Conservation (phyloP, 2,888 invertebrate species). For the Macrosoma leucophasiata region DNA sequence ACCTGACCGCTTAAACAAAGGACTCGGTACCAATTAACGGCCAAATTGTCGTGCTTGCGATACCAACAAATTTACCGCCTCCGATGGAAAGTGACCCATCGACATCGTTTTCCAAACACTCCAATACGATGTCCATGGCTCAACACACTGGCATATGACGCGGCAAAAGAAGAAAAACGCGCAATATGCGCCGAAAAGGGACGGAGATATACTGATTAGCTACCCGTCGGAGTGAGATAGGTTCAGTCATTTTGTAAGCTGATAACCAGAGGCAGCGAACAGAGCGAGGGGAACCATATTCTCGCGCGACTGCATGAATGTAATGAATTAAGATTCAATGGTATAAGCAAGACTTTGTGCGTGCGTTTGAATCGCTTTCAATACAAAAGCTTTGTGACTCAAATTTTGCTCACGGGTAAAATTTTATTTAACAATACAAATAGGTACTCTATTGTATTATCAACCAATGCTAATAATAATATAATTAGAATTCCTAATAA, state of each 20-base stretch:
- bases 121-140: slow-evolving; percentile 50
- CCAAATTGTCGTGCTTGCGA: slow-evolving; percentile 36
- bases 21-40: slow-evolving; percentile 61
- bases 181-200: slow-evolving; percentile 66
- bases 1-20: slow-evolving; percentile 64
- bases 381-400: slow-evolving; percentile 42
- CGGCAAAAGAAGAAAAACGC: slow-evolving; percentile 75
- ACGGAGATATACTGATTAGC: slow-evolving; percentile 54
- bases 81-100: slow-evolving; percentile 38
- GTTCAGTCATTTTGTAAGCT: slow-evolving; percentile 71
- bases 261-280: slow-evolving; percentile 72
- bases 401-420: too few relatives aligned
- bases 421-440: slow-evolving; percentile 5
- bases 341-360: slow-evolving; percentile 47
- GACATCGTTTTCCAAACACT: slow-evolving; percentile 47
- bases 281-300: slow-evolving; percentile 72
- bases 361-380: slow-evolving; percentile 49
- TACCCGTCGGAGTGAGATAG: slow-evolving; percentile 53
- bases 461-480: slow-evolving; percentile 7
- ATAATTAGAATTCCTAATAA: slow-evolving; percentile 7
- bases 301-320: slow-evolving; percentile 70
- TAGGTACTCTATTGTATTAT: background rate
- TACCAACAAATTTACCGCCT: slow-evolving; percentile 22
- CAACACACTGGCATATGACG: slow-evolving; percentile 67
- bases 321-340: slow-evolving; percentile 74